phyloP scores from a whole-genome alignment of 2,888 invertebrate genomes.

The Epinotia bilunana region DNA sequence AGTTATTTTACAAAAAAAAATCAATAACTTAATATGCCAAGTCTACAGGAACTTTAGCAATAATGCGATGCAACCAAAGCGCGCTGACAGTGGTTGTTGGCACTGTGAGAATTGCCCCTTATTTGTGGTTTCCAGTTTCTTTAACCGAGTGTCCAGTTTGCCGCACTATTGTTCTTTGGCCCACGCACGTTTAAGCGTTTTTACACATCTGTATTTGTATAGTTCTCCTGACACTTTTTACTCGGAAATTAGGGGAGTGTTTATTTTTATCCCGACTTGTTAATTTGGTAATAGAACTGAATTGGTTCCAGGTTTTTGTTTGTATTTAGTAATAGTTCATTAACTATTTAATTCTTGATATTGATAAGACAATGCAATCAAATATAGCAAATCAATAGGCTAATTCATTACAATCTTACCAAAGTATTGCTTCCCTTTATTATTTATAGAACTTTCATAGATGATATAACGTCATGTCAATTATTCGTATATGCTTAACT shows the following conservation, averaged over 20 bases:
- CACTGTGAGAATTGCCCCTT: neutral
- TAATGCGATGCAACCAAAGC: neutral
- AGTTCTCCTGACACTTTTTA: constrained; percentile 40
- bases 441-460: neutral
- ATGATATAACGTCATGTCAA: neutral
- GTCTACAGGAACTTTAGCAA: neutral
- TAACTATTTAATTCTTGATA: neutral
- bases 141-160: neutral
- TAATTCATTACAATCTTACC: neutral
- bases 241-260: constrained; percentile 26
- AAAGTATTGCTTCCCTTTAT: neutral
- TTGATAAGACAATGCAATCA: neutral
- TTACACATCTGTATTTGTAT: constrained; percentile 42
- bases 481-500: no score
- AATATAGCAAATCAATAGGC: no score
- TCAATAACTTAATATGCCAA: neutral
- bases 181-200: constrained; percentile 31
- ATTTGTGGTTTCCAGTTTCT: neutral
- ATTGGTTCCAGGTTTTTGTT: constrained; percentile 9
- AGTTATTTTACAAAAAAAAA: no score
- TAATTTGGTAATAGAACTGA: constrained; percentile 41
- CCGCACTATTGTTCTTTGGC: constrained; percentile 22
- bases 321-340: constrained; percentile 1
- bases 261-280: constrained; percentile 38
- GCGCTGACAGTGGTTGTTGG: neutral